Conservation (phyloP, 1,140 invertebrate species). For the Tetraneura akinire region DNA sequence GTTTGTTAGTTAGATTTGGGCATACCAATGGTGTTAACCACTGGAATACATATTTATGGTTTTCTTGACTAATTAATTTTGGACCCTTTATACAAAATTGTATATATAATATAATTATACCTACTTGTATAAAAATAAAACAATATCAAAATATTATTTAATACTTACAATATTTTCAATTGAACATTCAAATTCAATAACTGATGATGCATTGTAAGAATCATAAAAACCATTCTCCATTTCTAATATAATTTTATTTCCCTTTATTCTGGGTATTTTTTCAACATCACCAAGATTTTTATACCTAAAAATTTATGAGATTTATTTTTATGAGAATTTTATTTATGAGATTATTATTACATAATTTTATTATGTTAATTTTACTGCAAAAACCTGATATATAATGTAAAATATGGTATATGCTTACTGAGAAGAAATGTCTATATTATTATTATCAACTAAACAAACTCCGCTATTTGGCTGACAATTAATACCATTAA, state of each 20-base stretch:
- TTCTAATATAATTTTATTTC: constrained; percentile 31
- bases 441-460: background rate
- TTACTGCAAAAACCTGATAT: no score
- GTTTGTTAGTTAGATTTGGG: background rate
- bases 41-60: constrained; percentile 3
- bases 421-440: background rate
- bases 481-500: constrained; percentile 18
- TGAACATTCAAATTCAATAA: constrained; percentile 45
- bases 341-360: no score
- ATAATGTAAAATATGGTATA: background rate
- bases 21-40: constrained; percentile 37
- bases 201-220: background rate
- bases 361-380: no score
- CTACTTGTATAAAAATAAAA: background rate
- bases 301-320: constrained; percentile 5
- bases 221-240: constrained; percentile 35
- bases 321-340: no score
- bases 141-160: background rate
- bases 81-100: constrained; percentile 14
- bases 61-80: background rate
- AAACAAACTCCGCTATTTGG: constrained; percentile 30
- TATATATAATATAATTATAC: background rate
- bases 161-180: constrained; percentile 1
- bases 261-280: background rate
- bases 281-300: constrained; percentile 34